Evolutionary conservation across 2,888 invertebrate species (phyloP), one percentile per base, ranked within the genome.

Genomic region (Archaeoteleia sp.): DNA sequence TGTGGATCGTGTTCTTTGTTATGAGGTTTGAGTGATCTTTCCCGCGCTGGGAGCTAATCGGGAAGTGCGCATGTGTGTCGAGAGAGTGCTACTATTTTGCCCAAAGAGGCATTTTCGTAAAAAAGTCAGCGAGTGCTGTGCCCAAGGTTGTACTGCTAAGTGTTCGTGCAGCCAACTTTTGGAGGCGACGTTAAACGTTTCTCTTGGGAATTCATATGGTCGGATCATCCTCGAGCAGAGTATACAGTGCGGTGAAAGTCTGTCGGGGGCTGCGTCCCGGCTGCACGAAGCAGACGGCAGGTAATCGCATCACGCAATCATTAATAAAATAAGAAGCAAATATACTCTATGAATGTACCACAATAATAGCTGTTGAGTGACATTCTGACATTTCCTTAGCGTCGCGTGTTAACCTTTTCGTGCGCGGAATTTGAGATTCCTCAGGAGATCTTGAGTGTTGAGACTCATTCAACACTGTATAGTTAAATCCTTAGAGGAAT

Each of bases 241-340:
- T 46, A 35, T 48, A 54, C 8, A 37, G 58, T 48, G 60, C 39
- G 66, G 71, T 65, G 70, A 73, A 70, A 70, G 73, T 70, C 48
- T 57, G 34, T 39, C 30, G 53, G 48, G 53, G 55, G 55, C 62
- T 60, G 53, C 29, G 55, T 53, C 46, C 61, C 34, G 48, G 30
- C 45, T 62, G 27, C 54, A 60, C 72, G 57, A 53, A 68, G 60
- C 66, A 51, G 61, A 62, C 66, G 63, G 63, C 67, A 67, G 70
- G 67, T 67, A 70, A 58, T 35, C 42, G 34, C 23, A 17, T 27
- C 42, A 42, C 27, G 42, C 34, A 29, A 51, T 43, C 30, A 29
- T 40, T 17, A 29, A 51, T 23, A 40, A 43, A 17, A 34, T 32
- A 32, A 13, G 25, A 29, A 17, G 20, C 5, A 20, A 5, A 2